A percentile compares a stretch with the other conserved stretches of the same genome.
Evolutionary conservation across 2,888 invertebrate species (phyloP).

Genomic region (Palloptera scutellata): DNA sequence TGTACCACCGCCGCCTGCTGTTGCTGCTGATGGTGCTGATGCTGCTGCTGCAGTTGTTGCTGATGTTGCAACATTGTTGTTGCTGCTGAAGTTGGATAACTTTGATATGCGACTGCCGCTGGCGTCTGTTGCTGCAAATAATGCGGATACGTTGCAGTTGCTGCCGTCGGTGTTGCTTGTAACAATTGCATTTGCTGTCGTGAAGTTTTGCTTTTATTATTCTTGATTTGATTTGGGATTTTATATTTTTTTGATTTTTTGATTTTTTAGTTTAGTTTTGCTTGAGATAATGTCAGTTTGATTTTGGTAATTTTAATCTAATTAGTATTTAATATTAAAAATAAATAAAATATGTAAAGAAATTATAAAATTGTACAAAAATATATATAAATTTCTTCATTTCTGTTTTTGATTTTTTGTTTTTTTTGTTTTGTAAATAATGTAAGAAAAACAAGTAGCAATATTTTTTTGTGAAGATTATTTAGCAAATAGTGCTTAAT

Average conservation of each 20-base stretch:
- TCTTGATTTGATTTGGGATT: slow-evolving; percentile 33
- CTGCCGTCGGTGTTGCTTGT: slow-evolving; percentile 59
- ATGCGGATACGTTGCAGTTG: slow-evolving; percentile 58
- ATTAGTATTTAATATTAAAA: slow-evolving; percentile 27
- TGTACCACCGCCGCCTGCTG: slow-evolving; percentile 41
- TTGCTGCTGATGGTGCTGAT: slow-evolving; percentile 42
- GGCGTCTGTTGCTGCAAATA: slow-evolving; percentile 44
- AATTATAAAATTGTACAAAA: slow-evolving; percentile 13
- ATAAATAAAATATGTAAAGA: slow-evolving; percentile 11
- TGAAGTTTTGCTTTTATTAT: slow-evolving; percentile 54
- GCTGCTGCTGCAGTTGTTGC: slow-evolving; percentile 21
- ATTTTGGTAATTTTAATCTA: slow-evolving; percentile 32
- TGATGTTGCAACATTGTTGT: slow-evolving; percentile 13
- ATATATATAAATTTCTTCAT: slow-evolving; percentile 1
- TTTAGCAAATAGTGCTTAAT: too few species aligned
- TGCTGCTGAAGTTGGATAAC: slow-evolving; percentile 34
- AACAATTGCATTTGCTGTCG: slow-evolving; percentile 64
- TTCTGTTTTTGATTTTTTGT: background rate
- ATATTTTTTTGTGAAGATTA: too few species aligned
- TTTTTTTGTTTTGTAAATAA: background rate
- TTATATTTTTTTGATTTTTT: slow-evolving; percentile 39
- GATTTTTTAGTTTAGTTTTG: slow-evolving; percentile 36
- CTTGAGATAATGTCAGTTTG: slow-evolving; percentile 37
- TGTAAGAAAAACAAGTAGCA: background rate
- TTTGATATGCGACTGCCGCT: slow-evolving; percentile 36